phyloP scores from a whole-genome alignment of 92 coral and sea anemone species.

The Actinostola sp. region DNA sequence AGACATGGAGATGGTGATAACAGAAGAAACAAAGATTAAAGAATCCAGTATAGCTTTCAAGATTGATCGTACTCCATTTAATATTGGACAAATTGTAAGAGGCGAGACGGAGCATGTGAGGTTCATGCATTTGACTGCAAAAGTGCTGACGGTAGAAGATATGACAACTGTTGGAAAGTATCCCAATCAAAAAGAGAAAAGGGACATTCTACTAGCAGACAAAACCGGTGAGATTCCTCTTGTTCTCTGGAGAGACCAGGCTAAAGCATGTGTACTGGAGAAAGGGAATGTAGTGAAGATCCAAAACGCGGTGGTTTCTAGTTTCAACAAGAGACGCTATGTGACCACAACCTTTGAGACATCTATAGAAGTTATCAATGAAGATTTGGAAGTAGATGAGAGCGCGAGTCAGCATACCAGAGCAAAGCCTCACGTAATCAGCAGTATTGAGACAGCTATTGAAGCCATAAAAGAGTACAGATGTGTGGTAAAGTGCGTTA shows the following conservation, averaged over 20 bases:
- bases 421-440: background rate
- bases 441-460: background rate
- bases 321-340: background rate
- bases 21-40: background rate
- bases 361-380: background rate
- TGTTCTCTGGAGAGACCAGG: conserved; percentile 12
- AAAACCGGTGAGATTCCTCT: conserved; percentile 20
- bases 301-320: background rate
- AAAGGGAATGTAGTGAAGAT: background rate
- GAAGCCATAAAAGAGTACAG: background rate
- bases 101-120: conserved; percentile 25
- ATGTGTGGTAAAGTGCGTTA: background rate
- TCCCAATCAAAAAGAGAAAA: conserved; percentile 9
- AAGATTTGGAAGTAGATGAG: background rate
- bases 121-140: conserved; percentile 25
- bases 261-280: background rate
- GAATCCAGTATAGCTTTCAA: conserved; percentile 2
- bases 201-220: conserved; percentile 27
- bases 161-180: conserved; percentile 14
- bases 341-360: background rate
- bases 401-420: background rate
- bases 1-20: conserved; percentile 13
- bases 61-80: conserved; percentile 7
- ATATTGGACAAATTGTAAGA: conserved; percentile 19
- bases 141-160: conserved; percentile 14